These are phyloP conservation scores for Mastomys coucha DNA, from an alignment of 2,113 vertebrate species.

Conservation along the genomic window DNA sequence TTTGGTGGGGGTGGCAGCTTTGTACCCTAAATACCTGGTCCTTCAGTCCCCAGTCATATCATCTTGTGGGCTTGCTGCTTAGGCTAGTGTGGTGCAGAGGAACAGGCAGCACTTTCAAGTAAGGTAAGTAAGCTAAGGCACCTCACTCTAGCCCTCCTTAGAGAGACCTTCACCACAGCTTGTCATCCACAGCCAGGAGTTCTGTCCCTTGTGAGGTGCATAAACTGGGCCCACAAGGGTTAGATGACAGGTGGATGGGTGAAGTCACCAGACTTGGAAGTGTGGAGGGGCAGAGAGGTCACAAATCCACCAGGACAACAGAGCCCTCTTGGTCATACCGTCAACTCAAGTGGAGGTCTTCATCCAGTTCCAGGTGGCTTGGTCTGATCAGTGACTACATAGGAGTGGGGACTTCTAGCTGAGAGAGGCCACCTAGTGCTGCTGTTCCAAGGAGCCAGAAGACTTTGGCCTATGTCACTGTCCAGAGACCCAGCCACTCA, in stretches of 20 bases:
- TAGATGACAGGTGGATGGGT: not conserved
- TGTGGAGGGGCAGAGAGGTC: not conserved
- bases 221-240: not conserved
- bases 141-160: slow-evolving; percentile 2
- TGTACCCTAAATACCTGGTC: not conserved
- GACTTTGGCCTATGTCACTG: slow-evolving; percentile 56
- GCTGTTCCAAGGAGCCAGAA: not conserved
- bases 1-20: not conserved
- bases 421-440: not conserved
- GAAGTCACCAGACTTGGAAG: not conserved
- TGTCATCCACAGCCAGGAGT: not conserved
- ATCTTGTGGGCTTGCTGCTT: not conserved
- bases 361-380: not conserved
- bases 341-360: not conserved
- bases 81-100: not conserved
- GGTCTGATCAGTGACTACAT: not conserved
- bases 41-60: not conserved
- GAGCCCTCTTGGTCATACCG: not conserved
- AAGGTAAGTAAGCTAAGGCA: slow-evolving; percentile 58
- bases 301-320: not conserved
- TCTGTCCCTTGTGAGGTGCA: not conserved
- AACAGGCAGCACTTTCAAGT: not conserved
- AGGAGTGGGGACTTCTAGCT: slow-evolving; percentile 1
- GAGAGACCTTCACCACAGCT: slow-evolving; percentile 7
- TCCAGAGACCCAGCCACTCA: slow-evolving; percentile 69